Evolutionary conservation across 37 sponge, comb jelly and placozoan species (phyloP).

Genomic region (Bolinopsis microptera): DNA sequence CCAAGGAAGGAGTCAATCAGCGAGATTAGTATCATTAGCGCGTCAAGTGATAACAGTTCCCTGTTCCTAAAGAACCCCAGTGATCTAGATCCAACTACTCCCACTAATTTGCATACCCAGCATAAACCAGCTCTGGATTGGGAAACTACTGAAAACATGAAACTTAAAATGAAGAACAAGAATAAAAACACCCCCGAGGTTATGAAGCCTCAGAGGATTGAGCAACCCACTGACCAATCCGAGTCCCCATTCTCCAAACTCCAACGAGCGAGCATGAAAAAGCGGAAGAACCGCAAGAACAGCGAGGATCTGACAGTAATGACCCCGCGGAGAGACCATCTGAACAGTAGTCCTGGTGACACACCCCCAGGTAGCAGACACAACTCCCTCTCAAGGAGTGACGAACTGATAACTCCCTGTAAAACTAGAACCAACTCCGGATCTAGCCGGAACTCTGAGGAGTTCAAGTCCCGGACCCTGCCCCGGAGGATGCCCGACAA

Average conservation of each 20-base stretch:
- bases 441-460: background rate
- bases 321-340: conserved; percentile 4
- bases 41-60: background rate
- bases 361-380: background rate
- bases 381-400: background rate
- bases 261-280: conserved; percentile 14
- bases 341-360: background rate
- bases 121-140: background rate
- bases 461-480: background rate
- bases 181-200: background rate
- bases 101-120: background rate
- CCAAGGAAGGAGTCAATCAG: conserved; percentile 8
- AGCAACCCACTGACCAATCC: background rate
- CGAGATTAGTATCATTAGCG: background rate
- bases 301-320: background rate
- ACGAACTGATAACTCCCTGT: background rate
- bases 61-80: background rate
- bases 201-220: conserved; percentile 32
- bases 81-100: background rate
- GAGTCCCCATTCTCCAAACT: conserved; percentile 26
- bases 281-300: background rate
- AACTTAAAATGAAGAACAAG: background rate
- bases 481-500: background rate
- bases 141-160: background rate
- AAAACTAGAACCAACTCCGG: conserved; percentile 8